Evolutionary conservation across 2,113 vertebrate species (phyloP).

Genomic region (Eonycteris spelaea): DNA sequence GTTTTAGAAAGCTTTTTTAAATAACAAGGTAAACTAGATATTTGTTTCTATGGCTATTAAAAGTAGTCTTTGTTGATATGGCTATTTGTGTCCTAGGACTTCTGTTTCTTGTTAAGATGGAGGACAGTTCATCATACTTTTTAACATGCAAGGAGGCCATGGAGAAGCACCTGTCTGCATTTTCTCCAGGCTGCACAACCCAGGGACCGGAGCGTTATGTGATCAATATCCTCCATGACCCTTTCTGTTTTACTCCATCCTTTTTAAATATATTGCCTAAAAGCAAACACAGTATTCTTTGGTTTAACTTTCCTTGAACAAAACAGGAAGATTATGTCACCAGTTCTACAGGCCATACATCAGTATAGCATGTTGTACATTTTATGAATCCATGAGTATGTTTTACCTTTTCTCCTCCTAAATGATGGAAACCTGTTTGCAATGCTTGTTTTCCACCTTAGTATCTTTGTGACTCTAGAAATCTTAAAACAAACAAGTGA

Average conservation of each 20-base stretch:
- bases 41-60: neutral
- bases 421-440: neutral
- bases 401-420: neutral
- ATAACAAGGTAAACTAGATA: neutral
- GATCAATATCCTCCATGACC: accelerated
- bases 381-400: neutral
- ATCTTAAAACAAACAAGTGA: neutral
- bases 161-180: neutral
- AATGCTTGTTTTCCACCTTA: neutral
- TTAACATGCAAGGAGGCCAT: neutral
- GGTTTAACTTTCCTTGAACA: neutral
- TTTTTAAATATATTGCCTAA: neutral
- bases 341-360: neutral
- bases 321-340: neutral
- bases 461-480: slow-evolving; percentile 7
- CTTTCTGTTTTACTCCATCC: neutral
- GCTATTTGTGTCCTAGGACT: neutral
- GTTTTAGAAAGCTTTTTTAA: neutral
- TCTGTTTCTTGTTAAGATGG: neutral
- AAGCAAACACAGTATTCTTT: neutral
- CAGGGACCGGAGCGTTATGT: accelerated
- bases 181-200: neutral
- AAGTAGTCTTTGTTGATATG: neutral
- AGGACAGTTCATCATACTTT: neutral
- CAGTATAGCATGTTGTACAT: neutral